Conservation (phyloP, 2,113 vertebrate species). For the Gallinago jamesoni region DNA sequence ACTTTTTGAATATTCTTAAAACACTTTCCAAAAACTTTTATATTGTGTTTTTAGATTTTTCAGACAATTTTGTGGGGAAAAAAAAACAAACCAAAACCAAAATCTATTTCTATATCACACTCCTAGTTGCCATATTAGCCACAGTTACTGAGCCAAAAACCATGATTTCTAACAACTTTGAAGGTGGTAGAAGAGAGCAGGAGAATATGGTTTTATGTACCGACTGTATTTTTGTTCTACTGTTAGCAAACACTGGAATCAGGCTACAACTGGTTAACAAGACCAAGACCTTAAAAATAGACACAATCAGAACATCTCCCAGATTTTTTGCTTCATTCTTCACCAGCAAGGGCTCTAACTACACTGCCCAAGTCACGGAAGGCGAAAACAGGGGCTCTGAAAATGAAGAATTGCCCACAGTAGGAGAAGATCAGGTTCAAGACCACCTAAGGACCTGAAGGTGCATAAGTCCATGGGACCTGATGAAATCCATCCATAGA, state of each 20-base stretch:
- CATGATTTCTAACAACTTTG: background rate
- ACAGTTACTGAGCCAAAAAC: background rate
- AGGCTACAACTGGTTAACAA: background rate
- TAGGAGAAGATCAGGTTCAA: no score
- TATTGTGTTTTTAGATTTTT: background rate
- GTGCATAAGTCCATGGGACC: no score
- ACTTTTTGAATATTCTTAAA: background rate
- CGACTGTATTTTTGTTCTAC: background rate
- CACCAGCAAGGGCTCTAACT: no score
- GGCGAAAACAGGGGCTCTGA: no score
- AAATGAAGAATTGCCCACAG: no score
- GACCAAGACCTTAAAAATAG: background rate
- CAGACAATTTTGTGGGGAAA: background rate
- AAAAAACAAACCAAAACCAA: background rate
- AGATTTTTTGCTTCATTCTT: background rate
- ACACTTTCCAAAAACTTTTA: background rate
- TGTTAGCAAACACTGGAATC: background rate
- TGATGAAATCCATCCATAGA: no score
- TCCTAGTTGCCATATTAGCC: background rate
- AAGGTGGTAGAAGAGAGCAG: background rate
- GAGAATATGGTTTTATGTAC: background rate
- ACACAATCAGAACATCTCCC: background rate
- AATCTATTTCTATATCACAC: background rate
- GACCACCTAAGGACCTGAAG: no score
- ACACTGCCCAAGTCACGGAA: no score